phyloP scores from a whole-genome alignment of 1,140 invertebrate species.

The Bombus pyrosoma region DNA sequence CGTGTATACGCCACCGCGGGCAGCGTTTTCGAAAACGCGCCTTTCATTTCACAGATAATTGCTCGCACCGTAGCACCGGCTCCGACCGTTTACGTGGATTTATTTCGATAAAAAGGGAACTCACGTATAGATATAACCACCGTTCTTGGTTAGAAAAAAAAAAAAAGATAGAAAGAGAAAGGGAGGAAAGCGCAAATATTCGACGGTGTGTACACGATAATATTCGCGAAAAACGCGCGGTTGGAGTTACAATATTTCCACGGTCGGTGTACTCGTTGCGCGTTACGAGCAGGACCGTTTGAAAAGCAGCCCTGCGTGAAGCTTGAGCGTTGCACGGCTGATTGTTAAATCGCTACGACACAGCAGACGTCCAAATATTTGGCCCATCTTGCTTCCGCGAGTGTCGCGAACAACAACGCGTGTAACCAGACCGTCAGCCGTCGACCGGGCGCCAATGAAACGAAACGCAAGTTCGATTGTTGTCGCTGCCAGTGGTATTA shows the following conservation, averaged over 20 bases:
- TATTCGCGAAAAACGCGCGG: neutral
- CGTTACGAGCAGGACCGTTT: neutral
- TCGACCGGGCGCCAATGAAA: neutral
- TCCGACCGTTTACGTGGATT: neutral
- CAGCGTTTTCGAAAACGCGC: neutral
- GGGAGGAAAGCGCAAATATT: neutral
- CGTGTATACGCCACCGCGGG: neutral
- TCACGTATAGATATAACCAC: neutral
- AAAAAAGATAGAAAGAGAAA: neutral
- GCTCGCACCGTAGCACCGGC: neutral
- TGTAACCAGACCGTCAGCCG: constrained; percentile 9
- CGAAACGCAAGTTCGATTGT: constrained; percentile 24
- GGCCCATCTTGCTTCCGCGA: constrained; percentile 6
- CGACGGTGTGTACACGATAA: neutral
- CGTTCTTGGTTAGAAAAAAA: neutral
- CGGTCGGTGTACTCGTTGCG: neutral
- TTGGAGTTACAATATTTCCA: neutral
- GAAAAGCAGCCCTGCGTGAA: neutral
- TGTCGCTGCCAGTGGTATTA: constrained; percentile 24
- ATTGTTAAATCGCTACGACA: constrained; percentile 36
- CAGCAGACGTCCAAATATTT: constrained; percentile 33
- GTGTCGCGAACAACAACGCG: constrained; percentile 19
- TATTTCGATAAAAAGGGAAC: neutral
- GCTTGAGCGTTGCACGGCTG: neutral
- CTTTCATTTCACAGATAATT: constrained; percentile 17